Evolutionary conservation across 1,140 invertebrate species (phyloP), one percentile per base, ranked within the genome.

Genomic region (Semibalanus balanoides): DNA sequence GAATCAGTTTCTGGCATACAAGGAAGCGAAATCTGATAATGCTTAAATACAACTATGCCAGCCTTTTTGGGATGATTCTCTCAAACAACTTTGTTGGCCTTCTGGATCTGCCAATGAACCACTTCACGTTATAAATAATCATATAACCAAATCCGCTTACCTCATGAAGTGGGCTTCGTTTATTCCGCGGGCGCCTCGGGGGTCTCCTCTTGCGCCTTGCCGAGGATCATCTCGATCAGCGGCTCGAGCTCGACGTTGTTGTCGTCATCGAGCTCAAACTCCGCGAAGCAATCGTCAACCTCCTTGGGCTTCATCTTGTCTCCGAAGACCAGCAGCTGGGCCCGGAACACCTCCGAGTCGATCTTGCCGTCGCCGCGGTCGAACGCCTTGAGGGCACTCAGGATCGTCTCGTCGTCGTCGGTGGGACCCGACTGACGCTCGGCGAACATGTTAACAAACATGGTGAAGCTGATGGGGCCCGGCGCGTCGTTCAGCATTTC

Each of bases 381-480:
- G 87, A 97, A 98, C 86, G 94, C 92, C 85, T 90, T 92, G 89
- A 99, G 98, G 81, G 96, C 95, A 83, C 91, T 91, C 84, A 83
- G 93, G 90, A 85, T 30, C n/a, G n/a, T 72, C 70, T 72, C 70
- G 70, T 72, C 70, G 70, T 72, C 70, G 29, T 89, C 90, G 83
- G 92, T 94, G 11, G n/a, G 74, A 9, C 78, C 78, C 71, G 78
- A 78, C 79, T 81, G 79, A 29, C 81, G 79, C 78, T 89, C 90
- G 83, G 93, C 95, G 87, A 97, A 97, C 78, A 97, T 89, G 81
- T 91, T 93, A 80, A 97, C 87, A 82, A 96, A 88, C 85, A 95
- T 93, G 81, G 95, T 97, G 88, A 97, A 97, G 88, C 96, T 97
- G 86, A 97, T 92, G 81, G 94, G 94, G 81, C 92, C 95, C 75